Percentiles rank a stretch among this genome's conserved stretches.
Conservation (phyloP, 2,888 invertebrate genomes). For the Rotaria magnacalcarata region DNA sequence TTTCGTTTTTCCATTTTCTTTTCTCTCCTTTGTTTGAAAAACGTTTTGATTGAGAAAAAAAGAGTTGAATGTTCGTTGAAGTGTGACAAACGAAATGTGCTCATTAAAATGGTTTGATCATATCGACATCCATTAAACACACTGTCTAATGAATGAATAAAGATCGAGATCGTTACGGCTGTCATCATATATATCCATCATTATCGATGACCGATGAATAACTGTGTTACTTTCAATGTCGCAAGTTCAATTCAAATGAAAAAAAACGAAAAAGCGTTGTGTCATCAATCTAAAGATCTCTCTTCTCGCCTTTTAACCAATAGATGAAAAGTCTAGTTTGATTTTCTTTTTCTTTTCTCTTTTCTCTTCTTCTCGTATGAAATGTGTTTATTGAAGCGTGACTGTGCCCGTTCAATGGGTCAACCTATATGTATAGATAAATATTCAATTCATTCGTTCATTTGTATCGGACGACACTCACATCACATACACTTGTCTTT, state of each 20-base stretch:
- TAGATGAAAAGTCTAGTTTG: not conserved
- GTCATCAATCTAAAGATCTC: conserved; percentile 2
- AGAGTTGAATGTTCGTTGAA: conserved; percentile 20
- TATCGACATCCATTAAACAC: conserved; percentile 22
- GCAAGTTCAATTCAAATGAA: conserved; percentile 12
- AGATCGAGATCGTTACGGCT: conserved; percentile 15
- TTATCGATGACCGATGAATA: conserved; percentile 29
- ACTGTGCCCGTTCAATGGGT: conserved; percentile 26
- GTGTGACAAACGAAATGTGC: conserved; percentile 13
- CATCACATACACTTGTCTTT: not conserved
- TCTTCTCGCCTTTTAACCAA: conserved; percentile 31
- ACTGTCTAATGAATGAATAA: not conserved
- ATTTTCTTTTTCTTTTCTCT: not conserved
- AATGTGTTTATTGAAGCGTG: not conserved
- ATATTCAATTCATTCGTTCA: not conserved
- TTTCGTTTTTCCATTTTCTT: not conserved
- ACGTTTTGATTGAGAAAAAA: not conserved
- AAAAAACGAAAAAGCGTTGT: not conserved
- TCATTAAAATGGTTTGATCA: conserved; percentile 29
- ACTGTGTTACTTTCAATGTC: not conserved
- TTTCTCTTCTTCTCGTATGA: not conserved
- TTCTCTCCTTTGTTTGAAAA: not conserved
- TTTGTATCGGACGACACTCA: not conserved
- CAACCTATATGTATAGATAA: conserved; percentile 26
- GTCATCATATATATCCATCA: conserved; percentile 26